Conservation (phyloP, 2,797 vertebrate genomes). For the Micromesistius poutassou region DNA sequence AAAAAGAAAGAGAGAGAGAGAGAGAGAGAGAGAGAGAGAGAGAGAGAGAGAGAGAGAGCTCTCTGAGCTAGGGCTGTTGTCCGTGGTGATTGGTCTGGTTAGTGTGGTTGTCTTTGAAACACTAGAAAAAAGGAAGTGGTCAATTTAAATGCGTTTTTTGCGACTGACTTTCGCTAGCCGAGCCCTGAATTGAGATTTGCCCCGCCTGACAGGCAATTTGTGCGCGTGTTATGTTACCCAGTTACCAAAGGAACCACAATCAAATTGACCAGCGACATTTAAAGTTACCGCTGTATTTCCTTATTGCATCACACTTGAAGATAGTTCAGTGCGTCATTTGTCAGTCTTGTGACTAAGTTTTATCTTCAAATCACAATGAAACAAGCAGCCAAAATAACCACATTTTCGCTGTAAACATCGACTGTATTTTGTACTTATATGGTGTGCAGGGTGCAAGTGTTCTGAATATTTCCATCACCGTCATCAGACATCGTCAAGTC, state of each 20-base stretch:
- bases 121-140: neutral
- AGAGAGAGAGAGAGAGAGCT: too few species aligned
- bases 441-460: neutral
- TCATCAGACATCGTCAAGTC: neutral
- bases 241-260: neutral
- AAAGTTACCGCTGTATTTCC: neutral
- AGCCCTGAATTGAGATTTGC: neutral
- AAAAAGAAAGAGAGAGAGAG: too few species aligned
- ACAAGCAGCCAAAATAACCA: neutral
- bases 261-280: neutral
- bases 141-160: neutral
- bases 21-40: too few species aligned
- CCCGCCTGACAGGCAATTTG: too few species aligned
- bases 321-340: neutral
- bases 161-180: neutral
- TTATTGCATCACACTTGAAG: neutral
- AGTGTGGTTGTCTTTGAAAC: neutral
- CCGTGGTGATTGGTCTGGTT: neutral
- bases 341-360: neutral
- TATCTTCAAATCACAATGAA: neutral
- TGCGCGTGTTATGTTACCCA: neutral
- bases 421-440: neutral
- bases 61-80: neutral
- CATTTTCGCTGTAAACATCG: neutral
- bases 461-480: neutral